Base-by-base conservation (phyloP, 2,113 vertebrate genomes). In the Cyanistes caeruleus region DNA sequence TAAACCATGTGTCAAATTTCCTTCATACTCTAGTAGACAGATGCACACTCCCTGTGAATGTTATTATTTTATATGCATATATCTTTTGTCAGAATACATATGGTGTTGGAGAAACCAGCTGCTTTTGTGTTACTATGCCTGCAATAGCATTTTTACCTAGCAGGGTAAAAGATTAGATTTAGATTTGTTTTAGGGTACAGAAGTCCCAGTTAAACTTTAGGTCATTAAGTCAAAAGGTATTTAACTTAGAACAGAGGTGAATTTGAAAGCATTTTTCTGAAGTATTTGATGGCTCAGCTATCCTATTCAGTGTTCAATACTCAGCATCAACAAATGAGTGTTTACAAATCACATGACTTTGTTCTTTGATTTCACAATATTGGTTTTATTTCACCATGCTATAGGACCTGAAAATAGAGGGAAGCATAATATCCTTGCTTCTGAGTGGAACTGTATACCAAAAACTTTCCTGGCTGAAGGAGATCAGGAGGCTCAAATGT, bases 361-460 rank as follows among this genome's bases (percentile, higher is more conserved):
- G n/a, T 76, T 95, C 35, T 95, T 80, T 73, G 76, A 53, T 95
- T 94, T 86, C 73, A 90, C 48, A 58, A 62, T 55, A 21, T 76
- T 89, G 31, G 13, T 90, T 96, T 90, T 96, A 79, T 96, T 93
- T 93, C 75, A 72, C 33, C 13, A 4, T 86, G 95, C 97, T 97
- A 67, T 95, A 99, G 99, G 98, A 95, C 95, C 97, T 75, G 98
- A 98, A 92, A 97, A 95, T 17, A 98, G 98, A 97, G 97, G 96
- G 59, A 99, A 99, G 94, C 98, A 98, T 96, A 99, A 98, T 93
- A 98, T 98, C 93, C 98, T 99, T 95, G 97, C 98, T 69, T 98
- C 99, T 39, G 99, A 99, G 77, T 99, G 99, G 97, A 99, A 97
- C 2, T 98, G 98, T 90, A 89, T 98, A 96, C 97, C 99, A 64